Percentiles rank a stretch among this genome's conserved stretches.
phyloP scores from a whole-genome alignment of 2,888 invertebrate genomes.

The Mesorhabditis sp. region DNA sequence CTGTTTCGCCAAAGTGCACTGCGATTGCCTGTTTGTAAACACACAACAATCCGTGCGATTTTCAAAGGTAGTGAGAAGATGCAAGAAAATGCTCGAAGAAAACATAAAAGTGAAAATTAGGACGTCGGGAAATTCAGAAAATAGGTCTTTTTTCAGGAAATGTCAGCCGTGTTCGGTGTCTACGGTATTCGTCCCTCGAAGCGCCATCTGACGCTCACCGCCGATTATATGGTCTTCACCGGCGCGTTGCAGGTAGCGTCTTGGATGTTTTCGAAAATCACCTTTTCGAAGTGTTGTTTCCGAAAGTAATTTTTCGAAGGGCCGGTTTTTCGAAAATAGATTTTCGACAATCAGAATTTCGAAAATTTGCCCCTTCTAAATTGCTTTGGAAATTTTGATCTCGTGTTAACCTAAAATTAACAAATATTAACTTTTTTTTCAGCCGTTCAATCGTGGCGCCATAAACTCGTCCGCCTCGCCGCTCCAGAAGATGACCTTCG shows the following conservation, averaged over 20 bases:
- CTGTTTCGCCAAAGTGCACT: too few relatives aligned
- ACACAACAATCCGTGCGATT: neutral
- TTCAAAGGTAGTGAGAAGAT: neutral
- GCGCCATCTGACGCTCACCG: slow-evolving; percentile 83
- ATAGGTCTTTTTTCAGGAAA: slow-evolving; percentile 66
- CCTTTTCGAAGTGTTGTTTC: neutral
- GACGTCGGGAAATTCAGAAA: slow-evolving; percentile 7
- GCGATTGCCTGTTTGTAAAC: neutral
- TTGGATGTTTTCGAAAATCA: neutral
- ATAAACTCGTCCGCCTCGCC: slow-evolving; percentile 88
- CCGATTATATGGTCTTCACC: slow-evolving; percentile 96
- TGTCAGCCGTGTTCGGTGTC: slow-evolving; percentile 89
- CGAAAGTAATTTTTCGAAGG: neutral
- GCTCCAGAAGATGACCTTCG: slow-evolving; percentile 95
- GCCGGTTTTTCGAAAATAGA: neutral
- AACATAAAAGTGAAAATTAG: neutral
- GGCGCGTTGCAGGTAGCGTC: slow-evolving; percentile 69
- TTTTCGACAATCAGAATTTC: neutral
- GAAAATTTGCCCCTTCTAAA: slow-evolving; percentile 1
- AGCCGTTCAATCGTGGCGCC: slow-evolving; percentile 58
- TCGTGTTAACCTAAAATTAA: neutral
- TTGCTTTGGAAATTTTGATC: neutral
- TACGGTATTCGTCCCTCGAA: slow-evolving; percentile 94
- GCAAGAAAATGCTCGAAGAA: neutral
- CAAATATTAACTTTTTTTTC: neutral